Evolutionary conservation across 2,888 invertebrate species (phyloP), one percentile per base, ranked within the genome.

Genomic region (Dryomyza anilis): DNA sequence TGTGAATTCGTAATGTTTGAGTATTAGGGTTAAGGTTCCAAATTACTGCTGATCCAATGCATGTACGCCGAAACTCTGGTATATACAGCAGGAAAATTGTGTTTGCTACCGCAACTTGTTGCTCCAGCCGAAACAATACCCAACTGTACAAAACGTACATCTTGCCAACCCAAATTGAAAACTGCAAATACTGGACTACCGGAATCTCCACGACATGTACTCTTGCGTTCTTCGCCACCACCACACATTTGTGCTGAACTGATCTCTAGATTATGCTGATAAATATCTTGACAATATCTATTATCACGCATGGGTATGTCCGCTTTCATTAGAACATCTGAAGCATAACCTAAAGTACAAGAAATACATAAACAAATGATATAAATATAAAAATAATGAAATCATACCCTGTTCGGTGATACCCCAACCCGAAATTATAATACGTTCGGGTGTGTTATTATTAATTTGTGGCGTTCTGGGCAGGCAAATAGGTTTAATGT

Each of bases 81-180:
- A 72, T 87, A 87, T 2, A 87, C 84, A 1, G 85, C 87, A 1
- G 87, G 87, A 61, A 25, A 68, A 56, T 70, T 79, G 58, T 58
- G 82, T 1, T 87, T 87, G 16, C 61, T 46, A 8, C 74, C 72
- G 71, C 89, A 89, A 3, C 82, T 74, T 0, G 81, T 79, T 0
- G 86, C 85, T 0, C 89, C 88, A 70, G 87, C 87, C 0, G 88
- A 88, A 0, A 89, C 89, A 0, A 89, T 78, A 8, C 89, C 89
- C 58, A 68, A 71, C 46, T 74, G 74, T n/a, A 72, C 43, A 48
- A 66, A 71, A 7, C 67, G 66, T 1, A 64, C 16, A 39, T 66
- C 48, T 23, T 36, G 39, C 8, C 53, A 33, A 30, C 46, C 50
- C 43, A 55, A 62, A 10, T 56, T 46, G 10, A 58, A 55, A 1